Base-by-base conservation (phyloP, 2,797 vertebrate species). In the Pseudotriccus pelzelni region DNA sequence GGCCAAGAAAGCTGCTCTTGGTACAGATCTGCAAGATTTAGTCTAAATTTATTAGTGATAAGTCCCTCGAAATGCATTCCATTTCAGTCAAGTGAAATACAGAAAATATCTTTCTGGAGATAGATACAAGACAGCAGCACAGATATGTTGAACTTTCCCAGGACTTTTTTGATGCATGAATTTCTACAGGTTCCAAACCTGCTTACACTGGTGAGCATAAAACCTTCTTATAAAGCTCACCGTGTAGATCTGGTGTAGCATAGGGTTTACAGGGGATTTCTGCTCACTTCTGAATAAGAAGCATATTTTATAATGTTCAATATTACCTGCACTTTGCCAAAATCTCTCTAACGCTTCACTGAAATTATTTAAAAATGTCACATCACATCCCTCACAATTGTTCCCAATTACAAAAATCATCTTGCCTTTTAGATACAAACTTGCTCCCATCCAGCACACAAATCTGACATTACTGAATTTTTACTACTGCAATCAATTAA, bases 291-390 rank as follows among this genome's bases (percentile, higher is more conserved):
- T 15, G 50, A 81, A 47, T 43, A 78, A 79, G 58, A 53, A 83
- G 6, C 4, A 32, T 69, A 64, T 77, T 92, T 80, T 75, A 69
- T 75, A 72, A 72, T 25, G n/a, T 77, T 90, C 76, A 77, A 14
- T 43, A 43, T 49, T 91, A 49, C 28, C 69, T 87, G 56, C 39
- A 64, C 22, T 89, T 84, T 81, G 37, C 74, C 67, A 90, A 43
- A 86, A 56, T 87, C 66, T 92, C 44, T 79, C 75, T 60, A 30
- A 63, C 7, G 21, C 41, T 84, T 88, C 67, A 70, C 50, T 78
- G 60, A 59, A 92, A 78, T 88, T 86, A 84, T 80, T 94, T 89
- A 53, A 68, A 95, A 95, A 89, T 73, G 68, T 93, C 90, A 94
- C 52, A 75, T 75, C 78, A 53, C 50, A 90, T 79, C 34, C 28